Evolutionary conservation across 1,140 invertebrate species (phyloP), one percentile per base, ranked within the genome.

Genomic region (Tetramorium alpestre): DNA sequence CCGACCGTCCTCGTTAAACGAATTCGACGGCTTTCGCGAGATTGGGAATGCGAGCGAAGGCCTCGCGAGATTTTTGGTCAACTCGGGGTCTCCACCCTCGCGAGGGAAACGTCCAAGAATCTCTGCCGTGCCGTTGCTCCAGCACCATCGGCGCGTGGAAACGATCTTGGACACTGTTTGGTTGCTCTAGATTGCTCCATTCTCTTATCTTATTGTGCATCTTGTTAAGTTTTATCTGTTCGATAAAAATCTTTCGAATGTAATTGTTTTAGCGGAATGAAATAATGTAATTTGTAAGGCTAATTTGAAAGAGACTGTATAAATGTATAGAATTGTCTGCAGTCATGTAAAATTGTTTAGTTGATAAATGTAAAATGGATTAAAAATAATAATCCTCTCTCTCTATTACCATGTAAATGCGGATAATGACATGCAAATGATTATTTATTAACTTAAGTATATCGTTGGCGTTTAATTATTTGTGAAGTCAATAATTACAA

Each of bases 11-110:
- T 91, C 90, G 90, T 91, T 91, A 91, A 91, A 91, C 90, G 90
- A 91, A 90, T 91, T 91, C 90, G 90, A 91, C 87, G 90, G 87
- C 87, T 91, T 90, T 91, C 89, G 90, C 87, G 89, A 91, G 87
- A 91, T 90, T 90, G 89, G 89, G 89, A 77, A 90, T 87, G 33
- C 70, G 86, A 90, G 65, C 85, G 44, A 18, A 69, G 86, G 73
- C 86, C 86, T 82, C 72, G 86, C 77, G 89, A 90, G 86, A 90
- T 90, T 89, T 90, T 90, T 86, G 38, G 70, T 56, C 80, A 75
- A 90, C 89, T 90, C 90, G 69, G 70, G 64, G 75, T 87, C 72
- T 82, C 67, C 18, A n/a, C 25, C 11, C 78, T 72, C 11, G 6
- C 80, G 80, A 70, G 16, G 3, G 41, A 41, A 11, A 22, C 16